phyloP scores from a whole-genome alignment of 2,888 invertebrate species.

The Scaptomyza caliginosa region DNA sequence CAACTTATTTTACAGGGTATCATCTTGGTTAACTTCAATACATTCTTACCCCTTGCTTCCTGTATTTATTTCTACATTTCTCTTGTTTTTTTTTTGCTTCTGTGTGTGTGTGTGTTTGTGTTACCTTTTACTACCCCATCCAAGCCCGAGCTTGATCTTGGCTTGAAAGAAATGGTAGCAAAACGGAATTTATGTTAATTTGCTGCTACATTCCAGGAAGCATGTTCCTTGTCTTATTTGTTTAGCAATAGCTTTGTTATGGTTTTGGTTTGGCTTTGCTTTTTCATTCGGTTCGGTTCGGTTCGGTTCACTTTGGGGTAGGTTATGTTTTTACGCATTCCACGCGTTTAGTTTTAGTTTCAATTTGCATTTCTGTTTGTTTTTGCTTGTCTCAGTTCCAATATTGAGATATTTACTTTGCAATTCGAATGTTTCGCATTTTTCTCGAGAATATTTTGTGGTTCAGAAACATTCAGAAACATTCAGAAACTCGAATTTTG shows the following conservation, averaged over 20 bases:
- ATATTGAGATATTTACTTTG: conserved; percentile 41
- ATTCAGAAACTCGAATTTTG: neutral
- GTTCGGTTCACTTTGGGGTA: conserved; percentile 9
- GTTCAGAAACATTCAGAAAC: neutral
- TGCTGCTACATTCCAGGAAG: conserved; percentile 60
- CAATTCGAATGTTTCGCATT: conserved; percentile 40
- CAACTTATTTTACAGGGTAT: conserved; percentile 13
- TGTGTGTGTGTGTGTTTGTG: too few species aligned
- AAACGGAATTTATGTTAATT: conserved; percentile 76
- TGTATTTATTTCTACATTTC: conserved; percentile 27
- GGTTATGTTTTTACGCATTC: conserved; percentile 17
- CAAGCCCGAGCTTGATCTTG: conserved; percentile 26
- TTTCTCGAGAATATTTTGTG: conserved; percentile 11
- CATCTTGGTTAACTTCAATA: neutral
- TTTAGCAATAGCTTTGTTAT: conserved; percentile 57
- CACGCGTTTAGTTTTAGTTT: neutral
- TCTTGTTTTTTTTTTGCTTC: too few species aligned
- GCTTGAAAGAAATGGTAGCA: too few species aligned
- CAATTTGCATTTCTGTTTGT: neutral
- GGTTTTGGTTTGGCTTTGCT: conserved; percentile 31
- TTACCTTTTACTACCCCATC: neutral
- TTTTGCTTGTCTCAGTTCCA: conserved; percentile 7
- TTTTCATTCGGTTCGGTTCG: neutral
- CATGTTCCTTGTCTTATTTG: conserved; percentile 50
- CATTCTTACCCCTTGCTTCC: neutral